phyloP scores from a whole-genome alignment of 2,888 invertebrate species.

The Terebella lapidaria region DNA sequence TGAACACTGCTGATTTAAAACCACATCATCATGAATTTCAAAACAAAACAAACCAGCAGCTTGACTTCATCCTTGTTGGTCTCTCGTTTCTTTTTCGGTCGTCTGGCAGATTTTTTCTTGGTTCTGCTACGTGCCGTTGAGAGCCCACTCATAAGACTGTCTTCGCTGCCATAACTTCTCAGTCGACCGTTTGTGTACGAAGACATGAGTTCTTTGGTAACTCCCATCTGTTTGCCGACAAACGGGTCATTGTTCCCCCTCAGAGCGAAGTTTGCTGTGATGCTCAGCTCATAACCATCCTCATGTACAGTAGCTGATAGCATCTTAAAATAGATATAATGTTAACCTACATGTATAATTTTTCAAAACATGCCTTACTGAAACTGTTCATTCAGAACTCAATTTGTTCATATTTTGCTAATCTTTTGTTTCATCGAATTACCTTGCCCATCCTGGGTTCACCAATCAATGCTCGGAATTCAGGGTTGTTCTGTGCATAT shows the following conservation, averaged over 20 bases:
- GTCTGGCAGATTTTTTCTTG: conserved; percentile 17
- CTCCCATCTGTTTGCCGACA: conserved; percentile 33
- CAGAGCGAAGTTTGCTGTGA: conserved; percentile 50
- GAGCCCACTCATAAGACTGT: conserved; percentile 21
- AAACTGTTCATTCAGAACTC: no score
- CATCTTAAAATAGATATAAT: conserved; percentile 33
- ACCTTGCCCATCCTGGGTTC: conserved; percentile 55
- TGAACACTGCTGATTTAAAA: neutral
- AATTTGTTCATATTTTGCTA: no score
- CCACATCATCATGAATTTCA: neutral
- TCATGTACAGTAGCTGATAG: conserved; percentile 47
- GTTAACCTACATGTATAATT: no score
- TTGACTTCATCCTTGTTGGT: neutral
- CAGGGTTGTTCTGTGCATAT: conserved; percentile 51
- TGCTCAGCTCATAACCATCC: conserved; percentile 50
- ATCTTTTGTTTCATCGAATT: no score
- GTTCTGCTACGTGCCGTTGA: conserved; percentile 9
- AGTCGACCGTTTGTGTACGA: conserved; percentile 25
- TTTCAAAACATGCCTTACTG: no score
- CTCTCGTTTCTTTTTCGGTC: conserved; percentile 8
- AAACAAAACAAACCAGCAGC: neutral
- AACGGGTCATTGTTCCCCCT: conserved; percentile 43
- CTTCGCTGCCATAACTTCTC: conserved; percentile 34
- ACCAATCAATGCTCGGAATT: conserved; percentile 52
- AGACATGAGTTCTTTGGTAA: conserved; percentile 24